Percentiles rank a stretch among this genome's conserved stretches.
Conservation (phyloP, 2,113 vertebrate species). For the Brachyistius frenatus region DNA sequence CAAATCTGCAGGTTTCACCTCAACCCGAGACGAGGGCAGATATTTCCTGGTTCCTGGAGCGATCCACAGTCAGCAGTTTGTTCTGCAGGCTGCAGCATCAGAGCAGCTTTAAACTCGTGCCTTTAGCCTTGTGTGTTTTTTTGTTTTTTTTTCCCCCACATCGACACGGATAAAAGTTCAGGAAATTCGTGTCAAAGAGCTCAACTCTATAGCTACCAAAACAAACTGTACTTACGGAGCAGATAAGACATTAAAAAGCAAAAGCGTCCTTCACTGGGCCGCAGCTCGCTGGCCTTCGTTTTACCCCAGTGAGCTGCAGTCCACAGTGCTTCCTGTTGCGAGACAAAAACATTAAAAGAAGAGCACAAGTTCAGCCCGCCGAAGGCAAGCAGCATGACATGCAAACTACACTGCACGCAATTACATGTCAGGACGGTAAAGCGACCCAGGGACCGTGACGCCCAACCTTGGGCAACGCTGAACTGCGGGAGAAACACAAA, state of each 20-base stretch:
- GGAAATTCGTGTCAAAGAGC: slow-evolving; percentile 29
- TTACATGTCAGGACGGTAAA: background rate
- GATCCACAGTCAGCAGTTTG: slow-evolving; percentile 54
- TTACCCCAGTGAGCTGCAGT: slow-evolving; percentile 2
- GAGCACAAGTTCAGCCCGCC: background rate
- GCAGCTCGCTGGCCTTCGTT: slow-evolving; percentile 29
- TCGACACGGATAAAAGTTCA: slow-evolving; percentile 44
- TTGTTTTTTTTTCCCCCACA: slow-evolving; percentile 25
- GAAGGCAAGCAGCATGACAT: background rate
- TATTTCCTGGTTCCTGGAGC: slow-evolving; percentile 64
- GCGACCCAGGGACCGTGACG: background rate
- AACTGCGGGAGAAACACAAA: background rate
- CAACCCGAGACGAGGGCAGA: slow-evolving; percentile 5
- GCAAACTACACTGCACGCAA: background rate
- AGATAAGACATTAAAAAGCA: slow-evolving; percentile 45
- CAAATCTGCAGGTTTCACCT: background rate
- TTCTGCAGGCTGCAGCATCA: background rate
- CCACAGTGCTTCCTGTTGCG: slow-evolving; percentile 42
- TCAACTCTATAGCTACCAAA: slow-evolving; percentile 3
- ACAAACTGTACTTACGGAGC: slow-evolving; percentile 50
- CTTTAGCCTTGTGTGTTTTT: background rate
- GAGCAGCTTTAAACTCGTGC: background rate
- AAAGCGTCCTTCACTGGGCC: slow-evolving; percentile 5
- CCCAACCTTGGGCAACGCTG: background rate
- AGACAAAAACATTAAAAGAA: background rate